Evolutionary conservation across 2,888 invertebrate species (phyloP), one percentile per base, ranked within the genome.

Genomic region (Andrena fulva): DNA sequence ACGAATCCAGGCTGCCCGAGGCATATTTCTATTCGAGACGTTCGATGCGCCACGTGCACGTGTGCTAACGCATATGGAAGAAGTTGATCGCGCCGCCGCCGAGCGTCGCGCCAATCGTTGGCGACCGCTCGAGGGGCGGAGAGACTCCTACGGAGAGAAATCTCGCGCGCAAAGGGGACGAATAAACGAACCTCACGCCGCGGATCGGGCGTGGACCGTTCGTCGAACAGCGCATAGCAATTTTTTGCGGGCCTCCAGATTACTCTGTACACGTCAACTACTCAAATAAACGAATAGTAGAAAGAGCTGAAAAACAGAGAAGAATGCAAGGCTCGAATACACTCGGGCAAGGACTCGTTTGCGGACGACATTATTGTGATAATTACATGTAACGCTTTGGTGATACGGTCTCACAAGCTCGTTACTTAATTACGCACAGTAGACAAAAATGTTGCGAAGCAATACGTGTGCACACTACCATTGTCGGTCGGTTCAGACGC

Each of bases 171-270:
- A 12, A 10, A 56, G 4, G 4, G 31, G 20, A 64, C 1, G 27
- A 16, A 42, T 1, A 10, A n/a, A 56, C 31, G 24, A 48, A 42
- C 7, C 42, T 70, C 60, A 50, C 63, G 63, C 60, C 64, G 24
- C n/a, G 63, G 52, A 8, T 20, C 24, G 42, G 33, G 33, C 60
- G 79, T 35, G 82, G 60, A 56, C 60, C 71, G 78, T 84, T 85
- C 77, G 77, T 77, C 74, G 80, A 85, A 85, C 86, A 84, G 83
- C 87, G 86, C 83, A 77, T 88, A 82, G 82, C 74, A 80, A 80
- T 80, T 69, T 84, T 88, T 85, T 87, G 88, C 88, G 84, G 86
- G 87, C 89, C 88, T 89, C 84, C 86, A 82, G 76, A 84, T 88
- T 82, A 88, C 89, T 87, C 87, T 85, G 83, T 85, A 89, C 82